Base-by-base conservation (phyloP, 2,113 vertebrate species). In the Eudyptes chrysolophus region DNA sequence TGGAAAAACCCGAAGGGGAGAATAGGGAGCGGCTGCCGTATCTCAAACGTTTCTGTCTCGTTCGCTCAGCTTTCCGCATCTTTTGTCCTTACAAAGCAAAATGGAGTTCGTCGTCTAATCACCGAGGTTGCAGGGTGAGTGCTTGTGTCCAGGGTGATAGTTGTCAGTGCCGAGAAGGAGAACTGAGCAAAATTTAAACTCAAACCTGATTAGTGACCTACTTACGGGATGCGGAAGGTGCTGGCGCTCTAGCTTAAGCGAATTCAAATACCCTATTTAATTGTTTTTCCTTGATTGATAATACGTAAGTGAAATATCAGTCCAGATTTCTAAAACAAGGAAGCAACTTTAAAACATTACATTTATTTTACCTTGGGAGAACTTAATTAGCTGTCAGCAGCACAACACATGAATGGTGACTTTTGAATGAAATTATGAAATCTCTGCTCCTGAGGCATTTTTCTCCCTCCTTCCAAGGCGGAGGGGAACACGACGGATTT, bases 241-340 rank as follows among this genome's bases (percentile, higher is more conserved):
- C 74, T 58, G 79, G 68, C 60, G 5, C 62, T 68, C 71, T 26
- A 12, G 72, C 87, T 80, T 9, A 44, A 25, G 52, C 14, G 4
- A 26, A 84, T 88, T 83, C 64, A 6, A 29, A 38, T 38, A 26
- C 71, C 70, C 57, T 5, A 1, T 92, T 93, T 51, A 49, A 74
- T 91, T 95, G 89, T 72, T 92, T 82, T 84, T 52, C 70, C 81
- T 76, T 66, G 66, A 75, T 93, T 81, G 87, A 92, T 82, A 77
- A 54, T 21, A 48, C 4, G 8, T 30, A 46, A 87, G 66, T 58
- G 72, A 96, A 96, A 75, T 84, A 94, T 76, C 54, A 70, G 93
- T 70, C 84, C 36, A 42, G 97, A 29, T 90, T 93, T 95, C 92
- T 91, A 68, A 83, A 95, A 91, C 90, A 24, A 52, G 80, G 90